phyloP scores from a whole-genome alignment of 2,888 invertebrate species.

The Drosophila pseudotakahashii region DNA sequence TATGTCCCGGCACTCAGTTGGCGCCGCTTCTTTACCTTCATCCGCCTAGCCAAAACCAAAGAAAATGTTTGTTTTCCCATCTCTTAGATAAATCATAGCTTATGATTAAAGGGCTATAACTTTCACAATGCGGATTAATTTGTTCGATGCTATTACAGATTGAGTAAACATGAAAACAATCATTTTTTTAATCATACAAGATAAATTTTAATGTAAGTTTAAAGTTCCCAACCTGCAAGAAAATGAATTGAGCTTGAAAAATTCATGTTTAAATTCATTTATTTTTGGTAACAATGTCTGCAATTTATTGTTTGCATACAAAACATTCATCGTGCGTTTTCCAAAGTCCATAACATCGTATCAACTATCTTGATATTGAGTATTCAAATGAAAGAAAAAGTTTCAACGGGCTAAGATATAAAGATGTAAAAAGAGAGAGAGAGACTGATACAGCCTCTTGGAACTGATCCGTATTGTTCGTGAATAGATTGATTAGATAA shows the following conservation, averaged over 20 bases:
- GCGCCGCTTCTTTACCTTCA: conserved; percentile 53
- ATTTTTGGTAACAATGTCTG: conserved; percentile 16
- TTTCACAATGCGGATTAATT: conserved; percentile 30
- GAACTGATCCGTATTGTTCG: conserved; percentile 28
- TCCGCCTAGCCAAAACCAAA: conserved; percentile 20
- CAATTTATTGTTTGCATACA: conserved; percentile 19
- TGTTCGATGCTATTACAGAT: not conserved
- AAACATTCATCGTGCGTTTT: conserved; percentile 12
- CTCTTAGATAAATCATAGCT: conserved; percentile 51
- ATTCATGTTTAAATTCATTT: not conserved
- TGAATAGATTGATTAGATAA: conserved; percentile 6
- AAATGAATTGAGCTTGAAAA: not conserved
- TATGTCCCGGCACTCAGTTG: conserved; percentile 41
- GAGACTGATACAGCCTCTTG: conserved; percentile 37
- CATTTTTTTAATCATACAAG: too few relatives aligned
- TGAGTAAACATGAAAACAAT: not conserved
- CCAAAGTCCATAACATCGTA: conserved; percentile 23
- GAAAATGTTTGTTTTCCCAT: conserved; percentile 50
- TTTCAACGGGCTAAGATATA: conserved; percentile 4
- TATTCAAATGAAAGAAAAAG: conserved; percentile 11
- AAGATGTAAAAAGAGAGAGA: not conserved
- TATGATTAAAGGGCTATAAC: conserved; percentile 20
- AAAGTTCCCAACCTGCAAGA: not conserved
- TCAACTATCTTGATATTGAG: conserved; percentile 14
- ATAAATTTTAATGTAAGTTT: too few relatives aligned